Percentiles rank a stretch among this genome's conserved stretches.
phyloP scores from a whole-genome alignment of 2,797 vertebrate species.

The Poeciliopsis turneri region DNA sequence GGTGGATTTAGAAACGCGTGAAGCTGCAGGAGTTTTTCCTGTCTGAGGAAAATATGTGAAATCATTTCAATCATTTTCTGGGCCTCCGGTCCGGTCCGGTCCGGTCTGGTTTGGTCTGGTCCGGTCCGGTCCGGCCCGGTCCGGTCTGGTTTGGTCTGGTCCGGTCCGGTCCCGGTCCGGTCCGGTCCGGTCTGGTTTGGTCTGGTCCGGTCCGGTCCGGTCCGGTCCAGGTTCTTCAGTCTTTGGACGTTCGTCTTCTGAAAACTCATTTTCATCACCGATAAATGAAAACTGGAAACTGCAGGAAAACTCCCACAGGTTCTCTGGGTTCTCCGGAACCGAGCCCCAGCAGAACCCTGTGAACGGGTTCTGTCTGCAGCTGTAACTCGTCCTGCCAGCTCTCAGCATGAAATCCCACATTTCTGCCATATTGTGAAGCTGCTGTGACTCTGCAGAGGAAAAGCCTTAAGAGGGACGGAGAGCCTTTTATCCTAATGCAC shows the following conservation, averaged over 20 bases:
- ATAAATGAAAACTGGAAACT: not conserved
- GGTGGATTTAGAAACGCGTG: not conserved
- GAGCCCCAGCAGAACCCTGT: not conserved
- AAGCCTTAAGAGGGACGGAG: conserved; percentile 12
- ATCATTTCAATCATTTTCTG: not conserved
- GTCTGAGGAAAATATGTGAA: not conserved
- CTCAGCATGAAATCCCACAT: not conserved
- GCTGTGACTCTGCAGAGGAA: not conserved
- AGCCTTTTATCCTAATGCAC: conserved; percentile 64
- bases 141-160: too few relatives aligned
- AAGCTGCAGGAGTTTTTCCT: not conserved
- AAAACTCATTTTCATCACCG: not conserved
- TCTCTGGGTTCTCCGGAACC: not conserved
- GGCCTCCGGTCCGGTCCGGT: too few relatives aligned
- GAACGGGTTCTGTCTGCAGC: too few relatives aligned
- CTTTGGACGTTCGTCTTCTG: not conserved
- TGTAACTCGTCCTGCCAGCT: not conserved
- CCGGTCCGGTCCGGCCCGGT: too few relatives aligned
- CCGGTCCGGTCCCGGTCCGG: too few relatives aligned
- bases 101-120: too few relatives aligned
- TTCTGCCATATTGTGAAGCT: not conserved
- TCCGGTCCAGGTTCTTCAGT: too few relatives aligned
- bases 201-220: too few relatives aligned
- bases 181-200: too few relatives aligned
- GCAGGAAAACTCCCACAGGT: not conserved